These are phyloP conservation scores for Cephus runcator DNA, from an alignment of 2,888 invertebrate species.

Conservation along the genomic window DNA sequence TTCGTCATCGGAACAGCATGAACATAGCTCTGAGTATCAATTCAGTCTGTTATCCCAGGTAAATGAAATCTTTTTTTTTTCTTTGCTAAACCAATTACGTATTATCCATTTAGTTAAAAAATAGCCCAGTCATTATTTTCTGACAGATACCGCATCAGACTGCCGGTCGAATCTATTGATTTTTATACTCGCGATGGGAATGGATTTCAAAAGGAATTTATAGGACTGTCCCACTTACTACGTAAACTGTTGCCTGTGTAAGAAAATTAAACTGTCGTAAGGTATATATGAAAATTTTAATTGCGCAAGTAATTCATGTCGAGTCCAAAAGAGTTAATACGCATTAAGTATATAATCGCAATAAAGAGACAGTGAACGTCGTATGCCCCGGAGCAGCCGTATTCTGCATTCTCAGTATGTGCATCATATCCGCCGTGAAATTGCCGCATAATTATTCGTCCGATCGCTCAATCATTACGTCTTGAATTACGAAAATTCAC, in stretches of 20 bases:
- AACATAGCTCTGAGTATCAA: background rate
- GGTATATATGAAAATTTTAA: background rate
- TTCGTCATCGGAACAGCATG: background rate
- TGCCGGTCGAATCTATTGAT: background rate
- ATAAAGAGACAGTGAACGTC: slow-evolving; percentile 24
- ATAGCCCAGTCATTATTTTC: background rate
- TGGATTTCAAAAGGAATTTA: background rate
- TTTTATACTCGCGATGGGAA: background rate
- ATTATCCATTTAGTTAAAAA: background rate
- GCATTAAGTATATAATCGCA: slow-evolving; percentile 18
- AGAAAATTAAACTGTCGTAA: background rate
- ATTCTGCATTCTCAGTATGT: slow-evolving; percentile 20
- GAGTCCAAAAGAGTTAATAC: background rate
- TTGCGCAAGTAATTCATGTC: background rate
- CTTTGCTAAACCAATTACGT: background rate
- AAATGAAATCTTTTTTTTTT: background rate
- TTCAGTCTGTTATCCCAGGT: background rate
- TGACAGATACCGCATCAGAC: background rate
- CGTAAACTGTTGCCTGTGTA: background rate
- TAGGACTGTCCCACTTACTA: background rate
- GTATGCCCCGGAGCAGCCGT: slow-evolving; percentile 22
- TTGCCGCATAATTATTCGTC: slow-evolving; percentile 25
- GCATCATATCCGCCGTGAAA: slow-evolving; percentile 27
- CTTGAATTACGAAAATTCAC: background rate
- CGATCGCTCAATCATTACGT: background rate